Conservation (phyloP, 2,888 invertebrate genomes). For the Mythimna lalbum region DNA sequence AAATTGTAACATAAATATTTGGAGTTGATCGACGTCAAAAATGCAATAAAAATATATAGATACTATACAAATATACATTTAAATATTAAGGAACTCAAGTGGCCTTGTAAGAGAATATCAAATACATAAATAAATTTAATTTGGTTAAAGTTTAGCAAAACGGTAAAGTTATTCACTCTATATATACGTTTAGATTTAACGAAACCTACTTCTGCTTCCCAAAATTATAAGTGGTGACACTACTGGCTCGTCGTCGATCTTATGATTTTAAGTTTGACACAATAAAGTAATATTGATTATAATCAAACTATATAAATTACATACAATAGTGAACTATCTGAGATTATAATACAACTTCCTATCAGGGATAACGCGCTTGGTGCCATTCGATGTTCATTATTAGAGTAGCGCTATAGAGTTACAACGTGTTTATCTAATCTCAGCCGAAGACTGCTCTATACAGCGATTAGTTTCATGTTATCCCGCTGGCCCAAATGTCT, state of each 20-base stretch:
- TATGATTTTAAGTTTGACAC: neutral
- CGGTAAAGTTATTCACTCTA: neutral
- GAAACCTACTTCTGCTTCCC: neutral
- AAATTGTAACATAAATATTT: too few relatives aligned
- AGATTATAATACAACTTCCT: neutral
- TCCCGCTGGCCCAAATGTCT: neutral
- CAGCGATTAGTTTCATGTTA: neutral
- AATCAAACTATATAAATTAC: neutral
- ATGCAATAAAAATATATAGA: neutral
- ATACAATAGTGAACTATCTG: neutral
- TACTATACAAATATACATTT: neutral
- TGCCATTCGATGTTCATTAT: neutral
- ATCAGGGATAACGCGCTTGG: neutral
- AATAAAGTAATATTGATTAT: neutral
- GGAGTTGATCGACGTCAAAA: neutral
- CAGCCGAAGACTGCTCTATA: neutral
- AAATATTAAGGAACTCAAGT: neutral
- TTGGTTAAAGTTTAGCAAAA: neutral
- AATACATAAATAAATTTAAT: slow-evolving; percentile 7
- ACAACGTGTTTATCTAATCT: neutral
- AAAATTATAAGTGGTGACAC: neutral
- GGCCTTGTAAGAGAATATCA: neutral
- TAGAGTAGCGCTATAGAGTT: neutral
- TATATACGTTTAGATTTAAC: neutral
- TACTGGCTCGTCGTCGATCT: neutral